These are phyloP conservation scores for Uropsilus gracilis DNA, from an alignment of 2,113 vertebrate species.

Conservation along the genomic window DNA sequence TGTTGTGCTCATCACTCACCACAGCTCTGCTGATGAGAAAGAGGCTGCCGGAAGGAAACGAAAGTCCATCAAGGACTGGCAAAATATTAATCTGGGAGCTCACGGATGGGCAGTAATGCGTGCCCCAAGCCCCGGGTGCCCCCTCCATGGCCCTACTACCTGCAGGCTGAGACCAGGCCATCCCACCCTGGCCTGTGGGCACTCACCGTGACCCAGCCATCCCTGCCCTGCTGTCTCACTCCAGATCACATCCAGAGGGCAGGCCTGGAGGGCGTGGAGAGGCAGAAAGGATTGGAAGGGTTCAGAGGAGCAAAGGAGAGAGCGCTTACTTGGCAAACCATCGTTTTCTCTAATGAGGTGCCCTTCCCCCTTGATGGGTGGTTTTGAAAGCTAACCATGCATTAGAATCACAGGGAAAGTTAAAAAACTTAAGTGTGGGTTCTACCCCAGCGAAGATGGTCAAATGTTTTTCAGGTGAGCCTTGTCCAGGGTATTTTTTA, in stretches of 20 bases:
- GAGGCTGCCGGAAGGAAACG: constrained; percentile 59
- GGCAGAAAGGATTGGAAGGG: neutral
- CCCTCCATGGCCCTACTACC: neutral
- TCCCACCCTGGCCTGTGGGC: neutral
- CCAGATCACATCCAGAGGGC: neutral
- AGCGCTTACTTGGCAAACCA: no score
- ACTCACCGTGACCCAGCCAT: neutral
- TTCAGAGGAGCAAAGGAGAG: neutral
- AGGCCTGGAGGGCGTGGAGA: neutral
- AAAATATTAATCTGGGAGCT: constrained; percentile 77
- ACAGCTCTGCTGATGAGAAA: neutral
- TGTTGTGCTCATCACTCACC: neutral
- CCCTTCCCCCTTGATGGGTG: accelerated
- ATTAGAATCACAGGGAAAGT: neutral
- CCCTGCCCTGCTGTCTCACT: neutral
- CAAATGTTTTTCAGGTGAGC: neutral
- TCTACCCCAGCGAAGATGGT: neutral
- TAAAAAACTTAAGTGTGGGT: neutral
- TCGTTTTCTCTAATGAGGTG: neutral
- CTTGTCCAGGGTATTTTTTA: neutral
- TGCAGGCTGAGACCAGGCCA: neutral
- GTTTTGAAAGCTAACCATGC: neutral
- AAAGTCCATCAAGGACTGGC: constrained; percentile 66
- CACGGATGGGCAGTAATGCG: constrained; percentile 63
- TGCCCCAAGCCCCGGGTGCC: accelerated